phyloP scores from a whole-genome alignment of 2,888 invertebrate species.

The Osmoderma eremita region DNA sequence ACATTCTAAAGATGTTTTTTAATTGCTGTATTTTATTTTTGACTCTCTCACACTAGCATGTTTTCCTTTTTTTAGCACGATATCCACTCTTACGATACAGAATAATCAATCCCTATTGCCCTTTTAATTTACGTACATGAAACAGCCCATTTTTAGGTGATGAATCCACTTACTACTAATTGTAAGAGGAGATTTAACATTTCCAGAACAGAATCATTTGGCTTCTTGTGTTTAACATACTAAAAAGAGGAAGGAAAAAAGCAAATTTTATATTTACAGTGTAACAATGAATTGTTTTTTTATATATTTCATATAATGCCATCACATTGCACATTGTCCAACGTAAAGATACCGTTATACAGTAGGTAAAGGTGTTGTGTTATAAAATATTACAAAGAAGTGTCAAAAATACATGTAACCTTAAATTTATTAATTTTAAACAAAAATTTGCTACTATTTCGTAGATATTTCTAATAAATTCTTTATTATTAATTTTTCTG shows the following conservation, averaged over 20 bases:
- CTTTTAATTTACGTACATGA: constrained; percentile 6
- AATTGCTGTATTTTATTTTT: constrained; percentile 60
- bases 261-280: neutral
- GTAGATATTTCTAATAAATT: constrained; percentile 2
- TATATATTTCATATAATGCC: no score
- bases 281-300: no score
- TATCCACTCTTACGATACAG: constrained; percentile 30
- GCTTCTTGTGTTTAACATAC: constrained; percentile 36
- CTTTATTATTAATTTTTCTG: constrained; percentile 7
- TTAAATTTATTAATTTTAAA: no score
- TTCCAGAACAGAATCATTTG: neutral
- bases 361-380: neutral
- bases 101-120: constrained; percentile 23
- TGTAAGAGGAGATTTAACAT: no score
- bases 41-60: constrained; percentile 54
- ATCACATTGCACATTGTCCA: no score
- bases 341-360: neutral
- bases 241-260: constrained; percentile 8
- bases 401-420: no score
- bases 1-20: constrained; percentile 62
- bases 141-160: no score
- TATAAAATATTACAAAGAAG: no score
- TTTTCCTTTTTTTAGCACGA: constrained; percentile 44
- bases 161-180: no score
- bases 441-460: no score